These are phyloP conservation scores for Vanessa atalanta DNA, from an alignment of 1,140 invertebrate genomes.

Conservation along the genomic window DNA sequence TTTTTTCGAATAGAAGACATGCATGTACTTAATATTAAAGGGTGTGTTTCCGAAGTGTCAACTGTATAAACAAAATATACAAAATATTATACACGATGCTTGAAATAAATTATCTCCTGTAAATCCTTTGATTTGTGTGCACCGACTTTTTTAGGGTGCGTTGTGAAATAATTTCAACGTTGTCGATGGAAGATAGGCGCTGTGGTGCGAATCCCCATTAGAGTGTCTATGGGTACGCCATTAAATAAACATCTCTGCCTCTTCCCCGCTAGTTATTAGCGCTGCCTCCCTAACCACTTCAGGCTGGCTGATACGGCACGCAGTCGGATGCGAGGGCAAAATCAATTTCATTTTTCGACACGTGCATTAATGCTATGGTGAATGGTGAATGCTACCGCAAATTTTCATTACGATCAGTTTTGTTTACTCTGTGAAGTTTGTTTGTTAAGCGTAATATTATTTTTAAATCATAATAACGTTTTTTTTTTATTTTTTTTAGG, in stretches of 20 bases:
- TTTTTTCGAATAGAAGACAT: too few species aligned
- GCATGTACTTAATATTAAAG: too few species aligned
- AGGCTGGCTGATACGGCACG: slow-evolving; percentile 75
- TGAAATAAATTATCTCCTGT: slow-evolving; percentile 17
- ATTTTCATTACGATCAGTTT: slow-evolving; percentile 32
- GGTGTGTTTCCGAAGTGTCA: too few species aligned
- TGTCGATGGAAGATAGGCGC: slow-evolving; percentile 51
- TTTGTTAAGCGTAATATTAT: not conserved
- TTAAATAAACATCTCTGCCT: slow-evolving; percentile 79
- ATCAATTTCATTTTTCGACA: slow-evolving; percentile 80
- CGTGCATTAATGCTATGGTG: slow-evolving; percentile 73
- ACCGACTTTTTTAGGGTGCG: slow-evolving; percentile 26
- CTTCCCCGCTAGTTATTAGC: slow-evolving; percentile 75
- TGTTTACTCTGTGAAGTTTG: slow-evolving; percentile 23
- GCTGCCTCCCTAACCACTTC: slow-evolving; percentile 69
- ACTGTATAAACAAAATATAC: too few species aligned
- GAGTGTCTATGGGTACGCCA: slow-evolving; percentile 73
- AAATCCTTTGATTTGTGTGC: slow-evolving; percentile 28
- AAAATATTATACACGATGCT: too few species aligned
- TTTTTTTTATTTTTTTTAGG: too few species aligned
- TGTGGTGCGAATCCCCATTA: slow-evolving; percentile 69
- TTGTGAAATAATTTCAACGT: slow-evolving; percentile 60
- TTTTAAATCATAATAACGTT: not conserved
- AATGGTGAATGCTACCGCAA: slow-evolving; percentile 60
- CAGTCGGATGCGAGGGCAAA: slow-evolving; percentile 70